A percentile compares a stretch with the other conserved stretches of the same genome.
phyloP scores from a whole-genome alignment of 1,140 invertebrate genomes.

The Adelges cooleyi region DNA sequence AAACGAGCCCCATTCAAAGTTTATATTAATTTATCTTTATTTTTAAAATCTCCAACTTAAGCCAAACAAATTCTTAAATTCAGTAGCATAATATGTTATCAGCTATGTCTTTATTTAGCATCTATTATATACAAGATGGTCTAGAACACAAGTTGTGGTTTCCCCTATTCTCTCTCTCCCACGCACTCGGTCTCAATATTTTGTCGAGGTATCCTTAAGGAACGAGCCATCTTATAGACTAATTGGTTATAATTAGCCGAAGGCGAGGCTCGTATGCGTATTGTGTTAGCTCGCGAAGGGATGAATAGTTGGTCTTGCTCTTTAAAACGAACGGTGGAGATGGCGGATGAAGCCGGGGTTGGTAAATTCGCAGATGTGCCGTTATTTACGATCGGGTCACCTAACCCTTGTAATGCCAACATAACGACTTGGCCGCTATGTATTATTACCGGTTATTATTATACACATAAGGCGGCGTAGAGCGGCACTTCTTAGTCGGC shows the following conservation, averaged over 20 bases:
- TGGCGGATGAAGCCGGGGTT: neutral
- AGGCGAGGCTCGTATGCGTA: neutral
- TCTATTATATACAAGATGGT: neutral
- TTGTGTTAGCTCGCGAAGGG: constrained; percentile 14
- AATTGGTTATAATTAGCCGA: constrained; percentile 28
- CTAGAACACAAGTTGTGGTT: neutral
- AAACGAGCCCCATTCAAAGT: too few relatives aligned
- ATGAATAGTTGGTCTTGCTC: constrained; percentile 2
- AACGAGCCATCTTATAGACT: constrained; percentile 19
- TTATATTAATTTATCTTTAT: too few relatives aligned
- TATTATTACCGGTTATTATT: constrained; percentile 29
- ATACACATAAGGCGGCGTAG: constrained; percentile 13
- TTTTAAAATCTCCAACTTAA: too few relatives aligned
- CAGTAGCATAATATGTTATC: too few relatives aligned
- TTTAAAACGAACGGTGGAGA: constrained; percentile 2
- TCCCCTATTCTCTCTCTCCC: neutral
- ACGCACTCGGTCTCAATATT: neutral
- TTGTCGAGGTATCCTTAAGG: neutral
- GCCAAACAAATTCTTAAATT: too few relatives aligned
- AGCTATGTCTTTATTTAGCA: too few relatives aligned
- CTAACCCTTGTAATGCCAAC: constrained; percentile 29
- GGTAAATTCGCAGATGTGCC: constrained; percentile 25
- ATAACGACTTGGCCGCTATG: constrained; percentile 26
- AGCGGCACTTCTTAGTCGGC: constrained; percentile 6
- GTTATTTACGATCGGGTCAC: constrained; percentile 29